Conservation (phyloP, 2,888 invertebrate species). For the Oxycera nigricornis region DNA sequence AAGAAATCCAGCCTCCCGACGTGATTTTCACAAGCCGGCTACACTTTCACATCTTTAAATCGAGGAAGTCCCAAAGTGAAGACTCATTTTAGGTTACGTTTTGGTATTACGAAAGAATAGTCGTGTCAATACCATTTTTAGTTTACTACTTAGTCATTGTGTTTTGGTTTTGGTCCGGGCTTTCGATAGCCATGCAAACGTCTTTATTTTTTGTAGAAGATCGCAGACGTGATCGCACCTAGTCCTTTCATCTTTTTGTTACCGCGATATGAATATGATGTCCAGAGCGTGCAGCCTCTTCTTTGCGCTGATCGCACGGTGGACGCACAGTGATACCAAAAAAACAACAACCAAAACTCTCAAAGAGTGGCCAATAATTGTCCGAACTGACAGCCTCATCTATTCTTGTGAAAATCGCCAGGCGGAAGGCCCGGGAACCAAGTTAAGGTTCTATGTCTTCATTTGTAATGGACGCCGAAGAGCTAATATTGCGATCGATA, state of each 20-base stretch:
- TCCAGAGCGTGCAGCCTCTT: slow-evolving; percentile 24
- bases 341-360: slow-evolving; percentile 17
- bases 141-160: slow-evolving; percentile 35
- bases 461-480: slow-evolving; percentile 37
- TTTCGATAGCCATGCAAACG: slow-evolving; percentile 33
- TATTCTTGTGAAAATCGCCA: slow-evolving; percentile 25
- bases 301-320: slow-evolving; percentile 22
- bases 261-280: slow-evolving; percentile 26
- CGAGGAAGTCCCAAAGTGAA: slow-evolving; percentile 22
- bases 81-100: neutral
- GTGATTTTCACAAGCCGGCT: neutral
- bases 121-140: slow-evolving; percentile 38
- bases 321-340: slow-evolving; percentile 25
- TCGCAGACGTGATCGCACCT: slow-evolving; percentile 33
- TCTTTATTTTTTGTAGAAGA: slow-evolving; percentile 11
- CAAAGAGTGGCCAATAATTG: slow-evolving; percentile 39
- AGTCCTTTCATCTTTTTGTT: slow-evolving; percentile 36
- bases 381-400: slow-evolving; percentile 36
- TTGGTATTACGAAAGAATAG: neutral
- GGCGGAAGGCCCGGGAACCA: neutral
- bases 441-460: slow-evolving; percentile 38
- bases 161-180: slow-evolving; percentile 23
- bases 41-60: neutral
- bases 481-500: slow-evolving; percentile 10
- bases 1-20: neutral